phyloP scores from a whole-genome alignment of 2,113 vertebrate genomes.

The Anoplopoma fimbria region DNA sequence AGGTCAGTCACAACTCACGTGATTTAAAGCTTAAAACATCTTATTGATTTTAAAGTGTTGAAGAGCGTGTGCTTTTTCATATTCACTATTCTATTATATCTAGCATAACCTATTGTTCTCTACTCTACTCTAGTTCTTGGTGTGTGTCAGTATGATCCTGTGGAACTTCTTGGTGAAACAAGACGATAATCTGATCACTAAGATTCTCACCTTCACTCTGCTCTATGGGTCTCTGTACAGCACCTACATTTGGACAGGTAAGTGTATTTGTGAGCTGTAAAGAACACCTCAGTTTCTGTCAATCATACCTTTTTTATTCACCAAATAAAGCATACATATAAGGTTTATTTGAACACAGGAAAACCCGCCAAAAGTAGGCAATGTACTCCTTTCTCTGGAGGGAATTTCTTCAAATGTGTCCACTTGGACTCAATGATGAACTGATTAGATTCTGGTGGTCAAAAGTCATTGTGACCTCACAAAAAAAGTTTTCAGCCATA shows the following conservation, averaged over 20 bases:
- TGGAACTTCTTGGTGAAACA: conserved; percentile 93
- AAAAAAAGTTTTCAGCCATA: too few relatives aligned
- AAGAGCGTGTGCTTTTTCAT: too few relatives aligned
- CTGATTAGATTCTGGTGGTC: too few relatives aligned
- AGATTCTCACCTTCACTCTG: conserved; percentile 91
- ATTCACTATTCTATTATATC: neutral
- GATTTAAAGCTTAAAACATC: neutral
- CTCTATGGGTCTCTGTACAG: conserved; percentile 95
- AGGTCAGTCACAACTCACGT: conserved; percentile 85
- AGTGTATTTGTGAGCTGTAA: neutral
- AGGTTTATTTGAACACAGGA: neutral
- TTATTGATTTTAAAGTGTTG: neutral
- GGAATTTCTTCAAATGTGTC: too few relatives aligned
- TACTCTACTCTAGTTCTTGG: conserved; percentile 84
- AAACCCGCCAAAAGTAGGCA: neutral
- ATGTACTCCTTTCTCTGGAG: too few relatives aligned
- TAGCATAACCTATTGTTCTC: neutral
- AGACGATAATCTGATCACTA: conserved; percentile 86
- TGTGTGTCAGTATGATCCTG: conserved; percentile 92
- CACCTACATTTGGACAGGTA: conserved; percentile 97
- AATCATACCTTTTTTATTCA: neutral
- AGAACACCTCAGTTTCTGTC: neutral
- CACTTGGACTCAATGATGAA: too few relatives aligned
- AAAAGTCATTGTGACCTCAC: too few relatives aligned
- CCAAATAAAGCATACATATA: too few relatives aligned